phyloP scores from a whole-genome alignment of 2,888 invertebrate species.

The Rotaria sp. region DNA sequence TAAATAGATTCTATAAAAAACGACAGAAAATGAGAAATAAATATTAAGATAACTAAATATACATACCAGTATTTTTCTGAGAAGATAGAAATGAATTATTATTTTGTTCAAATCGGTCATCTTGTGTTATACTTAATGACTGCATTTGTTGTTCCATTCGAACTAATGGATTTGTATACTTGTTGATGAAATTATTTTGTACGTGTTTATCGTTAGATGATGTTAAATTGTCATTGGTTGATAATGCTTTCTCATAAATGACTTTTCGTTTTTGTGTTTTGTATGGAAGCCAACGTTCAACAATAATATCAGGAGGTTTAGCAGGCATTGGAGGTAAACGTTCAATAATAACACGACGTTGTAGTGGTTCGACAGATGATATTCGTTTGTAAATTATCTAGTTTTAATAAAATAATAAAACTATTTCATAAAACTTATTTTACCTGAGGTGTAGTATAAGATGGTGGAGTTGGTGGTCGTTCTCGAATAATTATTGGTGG shows the following conservation, averaged over 20 bases:
- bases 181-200: background rate
- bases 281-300: constrained; percentile 29
- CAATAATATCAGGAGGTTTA: constrained; percentile 26
- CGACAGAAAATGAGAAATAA: background rate
- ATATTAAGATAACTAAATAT: background rate
- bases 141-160: background rate
- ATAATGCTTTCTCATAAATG: background rate
- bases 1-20: background rate
- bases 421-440: no score
- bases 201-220: background rate
- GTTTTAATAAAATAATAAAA: background rate
- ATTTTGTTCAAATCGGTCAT: background rate
- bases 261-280: background rate
- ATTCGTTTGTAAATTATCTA: background rate
- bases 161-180: background rate
- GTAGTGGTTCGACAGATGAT: background rate
- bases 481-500: constrained; percentile 24
- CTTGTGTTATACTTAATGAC: background rate
- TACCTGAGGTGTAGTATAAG: background rate
- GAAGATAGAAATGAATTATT: background rate
- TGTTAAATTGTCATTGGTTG: background rate
- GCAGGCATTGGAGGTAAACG: constrained; percentile 28
- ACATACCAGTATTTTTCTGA: background rate
- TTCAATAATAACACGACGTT: constrained; percentile 12
- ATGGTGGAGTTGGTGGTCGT: constrained; percentile 21